phyloP scores from a whole-genome alignment of 2,797 vertebrate species.

The Xenops minutus region DNA sequence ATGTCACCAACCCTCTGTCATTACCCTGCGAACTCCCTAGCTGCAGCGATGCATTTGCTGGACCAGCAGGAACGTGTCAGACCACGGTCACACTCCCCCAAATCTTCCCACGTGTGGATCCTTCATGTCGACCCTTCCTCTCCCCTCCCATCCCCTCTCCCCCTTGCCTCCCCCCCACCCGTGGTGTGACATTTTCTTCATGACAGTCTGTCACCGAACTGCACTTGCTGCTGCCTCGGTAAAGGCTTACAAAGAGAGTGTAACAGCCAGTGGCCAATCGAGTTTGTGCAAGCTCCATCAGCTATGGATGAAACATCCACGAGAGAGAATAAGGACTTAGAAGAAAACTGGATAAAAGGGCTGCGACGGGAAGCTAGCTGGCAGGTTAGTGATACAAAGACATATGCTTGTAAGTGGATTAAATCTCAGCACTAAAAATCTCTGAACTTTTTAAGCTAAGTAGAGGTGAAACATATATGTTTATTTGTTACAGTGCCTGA shows the following conservation, averaged over 20 bases:
- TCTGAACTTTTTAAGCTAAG: constrained; percentile 42
- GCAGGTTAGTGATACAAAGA: constrained; percentile 84
- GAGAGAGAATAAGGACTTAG: constrained; percentile 79
- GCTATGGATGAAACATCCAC: constrained; percentile 86
- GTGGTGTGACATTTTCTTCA: constrained; percentile 83
- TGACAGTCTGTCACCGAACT: constrained; percentile 82
- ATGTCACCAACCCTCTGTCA: constrained; percentile 78
- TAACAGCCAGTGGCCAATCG: constrained; percentile 68
- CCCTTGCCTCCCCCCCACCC: constrained; percentile 71
- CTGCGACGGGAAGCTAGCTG: constrained; percentile 77
- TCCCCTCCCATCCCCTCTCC: constrained; percentile 14
- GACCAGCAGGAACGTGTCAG: constrained; percentile 75
- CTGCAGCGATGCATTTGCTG: constrained; percentile 60
- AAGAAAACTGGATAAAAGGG: constrained; percentile 84
- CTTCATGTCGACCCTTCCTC: constrained; percentile 64
- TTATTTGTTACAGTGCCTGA: constrained; percentile 40
- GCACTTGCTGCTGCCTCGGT: constrained; percentile 75
- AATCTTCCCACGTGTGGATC: constrained; percentile 67
- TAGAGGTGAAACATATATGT: background rate
- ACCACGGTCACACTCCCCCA: constrained; percentile 54
- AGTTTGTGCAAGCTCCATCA: constrained; percentile 68
- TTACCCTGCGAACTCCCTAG: constrained; percentile 72
- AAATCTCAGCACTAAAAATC: constrained; percentile 33
- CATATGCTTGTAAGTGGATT: constrained; percentile 34
- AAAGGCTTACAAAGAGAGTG: constrained; percentile 70